Evolutionary conservation across 2,113 vertebrate species (phyloP), one percentile per base, ranked within the genome.

Genomic region (Phasianus colchicus): DNA sequence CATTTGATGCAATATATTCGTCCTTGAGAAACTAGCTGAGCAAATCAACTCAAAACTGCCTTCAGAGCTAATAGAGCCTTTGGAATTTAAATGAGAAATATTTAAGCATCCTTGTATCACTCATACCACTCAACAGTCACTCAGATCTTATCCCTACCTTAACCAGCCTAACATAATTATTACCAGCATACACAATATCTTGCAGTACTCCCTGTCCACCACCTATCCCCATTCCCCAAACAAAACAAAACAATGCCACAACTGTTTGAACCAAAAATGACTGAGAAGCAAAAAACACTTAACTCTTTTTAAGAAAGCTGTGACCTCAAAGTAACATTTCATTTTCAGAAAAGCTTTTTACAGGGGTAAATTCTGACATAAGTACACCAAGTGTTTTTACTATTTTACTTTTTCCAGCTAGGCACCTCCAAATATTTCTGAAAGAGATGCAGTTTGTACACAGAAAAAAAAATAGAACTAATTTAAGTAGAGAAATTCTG

Each of bases 11-110:
- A 34, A 48, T 34, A 18, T n/a, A 42, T 61, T 55, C 38, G 6
- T 61, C 0, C 79, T 65, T 72, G 43, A 32, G 64, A 73, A 91
- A 69, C 11, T 11, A 65, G 5, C 9, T 21, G 5, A 67, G 30
- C 24, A 71, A 63, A 47, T 52, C 10, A 43, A 71, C 2, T n/a
- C 14, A 30, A 11, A 52, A 20, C 11, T 79, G 16, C 18, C 6
- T 75, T 78, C 0, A 0, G 25, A 67, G 14, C 24, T 7, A 1
- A 45, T 30, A 54, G 8, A 50, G 3, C 15, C 61, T 50, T 3
- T 50, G 29, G 5, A 69, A 24, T 17, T 54, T 67, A 43, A 47
- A 10, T 29, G 14, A 72, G 7, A 91, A 83, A 64, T 4, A 3
- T 29, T 52, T 40, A 47, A 52, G n/a, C 34, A 61, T 27, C 54